Conservation (phyloP, 2,113 vertebrate species). For the Anhinga rufa region DNA sequence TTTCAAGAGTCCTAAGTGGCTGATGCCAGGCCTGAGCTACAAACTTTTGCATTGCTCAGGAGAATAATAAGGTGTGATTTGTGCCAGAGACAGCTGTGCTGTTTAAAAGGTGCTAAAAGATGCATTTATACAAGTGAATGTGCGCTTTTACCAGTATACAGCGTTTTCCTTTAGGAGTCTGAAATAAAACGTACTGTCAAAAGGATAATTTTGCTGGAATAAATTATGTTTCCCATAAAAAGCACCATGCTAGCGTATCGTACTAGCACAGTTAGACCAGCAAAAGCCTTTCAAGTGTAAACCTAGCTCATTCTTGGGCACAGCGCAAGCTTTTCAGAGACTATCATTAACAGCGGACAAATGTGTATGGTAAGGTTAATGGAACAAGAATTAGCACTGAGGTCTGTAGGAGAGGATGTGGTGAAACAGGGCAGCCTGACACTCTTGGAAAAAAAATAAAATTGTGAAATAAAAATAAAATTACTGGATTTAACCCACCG, state of each 20-base stretch:
- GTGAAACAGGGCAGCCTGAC: background rate
- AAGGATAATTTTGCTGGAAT: background rate
- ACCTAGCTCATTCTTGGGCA: background rate
- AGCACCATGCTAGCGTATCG: background rate
- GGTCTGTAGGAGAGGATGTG: background rate
- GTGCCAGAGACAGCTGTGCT: background rate
- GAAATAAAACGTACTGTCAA: background rate
- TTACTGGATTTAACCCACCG: background rate
- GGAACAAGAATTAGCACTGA: background rate
- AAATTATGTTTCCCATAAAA: background rate
- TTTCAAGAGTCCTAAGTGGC: background rate
- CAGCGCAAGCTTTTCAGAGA: background rate
- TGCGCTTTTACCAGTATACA: background rate
- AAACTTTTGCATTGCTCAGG: background rate
- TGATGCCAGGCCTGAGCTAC: background rate
- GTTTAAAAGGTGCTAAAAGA: slow-evolving; percentile 5
- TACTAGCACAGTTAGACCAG: background rate
- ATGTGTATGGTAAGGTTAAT: fast-evolving
- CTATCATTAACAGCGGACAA: background rate
- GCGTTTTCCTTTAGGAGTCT: background rate
- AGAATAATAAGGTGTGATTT: background rate
- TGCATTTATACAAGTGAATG: background rate
- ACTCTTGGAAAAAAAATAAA: background rate
- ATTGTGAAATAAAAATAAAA: too few species aligned
- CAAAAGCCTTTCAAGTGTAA: background rate